Evolutionary conservation across 2,888 invertebrate genomes (phyloP), one percentile per base, ranked within the genome.

Genomic region (Mystacides longicornis): DNA sequence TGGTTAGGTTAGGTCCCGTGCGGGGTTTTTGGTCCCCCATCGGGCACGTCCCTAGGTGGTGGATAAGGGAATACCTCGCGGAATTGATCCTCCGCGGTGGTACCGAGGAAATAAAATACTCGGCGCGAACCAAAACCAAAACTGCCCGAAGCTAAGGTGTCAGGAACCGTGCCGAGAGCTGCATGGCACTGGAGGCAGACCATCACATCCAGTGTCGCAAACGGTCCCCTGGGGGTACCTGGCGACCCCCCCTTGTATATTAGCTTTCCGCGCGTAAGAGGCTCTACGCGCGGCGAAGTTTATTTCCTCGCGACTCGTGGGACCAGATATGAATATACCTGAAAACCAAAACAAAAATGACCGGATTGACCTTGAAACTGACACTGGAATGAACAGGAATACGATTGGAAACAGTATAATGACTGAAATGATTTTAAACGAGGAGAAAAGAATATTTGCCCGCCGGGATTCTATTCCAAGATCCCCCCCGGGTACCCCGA

Each of bases 91-190:
- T n/a, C n/a, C n/a, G n/a, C n/a, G n/a, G 43, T 43, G 43, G 43
- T 43, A 43, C 43, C 43, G 43, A 18, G 43, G 43, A 43, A 43
- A 43, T 43, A 5, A 43, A 43, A 43, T 43, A 43, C 43, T 18
- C 43, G 43, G 43, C 11, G 43, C 43, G 18, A 43, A 43, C 43
- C 43, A 43, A 43, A 27, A 43, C 43, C 14, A 5, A 43, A 16
- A n/a, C 14, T n/a, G n/a, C n/a, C n/a, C n/a, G n/a, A n/a, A n/a
- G n/a, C n/a, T 11, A 43, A 43, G 43, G 43, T 43, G 43, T 5
- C 43, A 43, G 7, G 43, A 18, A 43, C 16, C 18, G n/a, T n/a
- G n/a, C n/a, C n/a, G n/a, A n/a, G n/a, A n/a, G n/a, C n/a, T n/a
- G n/a, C n/a, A n/a, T n/a, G n/a, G n/a, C n/a, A n/a, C n/a, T n/a